Base-by-base conservation (phyloP, 37 sponge, comb jelly and placozoan genomes). In the Diacarnus erythraeanus region DNA sequence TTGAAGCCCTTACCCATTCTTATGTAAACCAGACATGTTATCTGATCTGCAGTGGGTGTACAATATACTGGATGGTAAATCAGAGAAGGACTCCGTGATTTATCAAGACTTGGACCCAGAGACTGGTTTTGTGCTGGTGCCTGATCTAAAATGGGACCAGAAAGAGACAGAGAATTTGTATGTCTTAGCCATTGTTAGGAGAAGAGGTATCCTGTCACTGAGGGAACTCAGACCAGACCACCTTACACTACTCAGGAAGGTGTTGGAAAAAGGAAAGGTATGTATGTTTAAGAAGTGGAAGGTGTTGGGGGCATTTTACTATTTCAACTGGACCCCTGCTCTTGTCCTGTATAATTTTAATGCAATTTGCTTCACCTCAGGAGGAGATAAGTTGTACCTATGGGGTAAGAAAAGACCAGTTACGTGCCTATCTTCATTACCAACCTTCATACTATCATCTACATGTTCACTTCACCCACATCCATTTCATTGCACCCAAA, bases 361-460 rank as follows among this genome's bases (percentile, higher is more conserved):
- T 61, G 8, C 64, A 23, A 6, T 61, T 25, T 61, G 4, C 20
- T 8, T 15, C 64, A 5, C 64, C 27, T 3, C 80, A 91, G 88
- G 76, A 78, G 26, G 80, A 75, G 3, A 83, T 92, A 38, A 65
- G 54, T 47, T 77, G 78, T 20, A 82, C 71, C 65, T 94, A 89
- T 70, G 87, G 87, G 2, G 54, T 94, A 3, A 78, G 69, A 70
- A 80, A 41, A 2, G 57, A 90, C 60, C 85, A 94, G 69, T 35
- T 97, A 42, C 69, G 95, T 8, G 85, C 64, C 30, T 92, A 88
- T 56, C 1, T 98, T 67, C 99, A 98, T 84, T 98, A 98, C 83
- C 99, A 98, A 69, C 99, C 99, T 1, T 89, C 97, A 42, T 96
- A 92, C 89, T 98, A 98, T 77, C 99, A 96, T 70, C 83, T 98